Evolutionary conservation across 2,113 vertebrate species (phyloP), one percentile per base, ranked within the genome.

Genomic region (Hyla sarda): DNA sequence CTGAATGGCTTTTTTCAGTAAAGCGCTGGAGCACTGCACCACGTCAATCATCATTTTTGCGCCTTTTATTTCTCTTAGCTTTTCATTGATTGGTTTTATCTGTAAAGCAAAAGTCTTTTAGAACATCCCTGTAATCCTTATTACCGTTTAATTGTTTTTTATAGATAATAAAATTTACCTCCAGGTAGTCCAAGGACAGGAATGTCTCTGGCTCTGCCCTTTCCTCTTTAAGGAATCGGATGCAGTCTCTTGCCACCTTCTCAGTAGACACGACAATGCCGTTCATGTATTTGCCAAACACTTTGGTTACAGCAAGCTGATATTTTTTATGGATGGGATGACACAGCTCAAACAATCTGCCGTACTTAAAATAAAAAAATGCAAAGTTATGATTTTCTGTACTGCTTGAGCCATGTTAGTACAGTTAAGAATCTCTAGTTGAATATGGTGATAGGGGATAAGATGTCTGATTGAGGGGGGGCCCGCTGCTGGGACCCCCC

Each of bases 271-370:
- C 98, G n/a, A 99, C 93, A 3, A 99, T 95, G 78, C 97, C 96
- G 12, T 94, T 92, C 92, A 99, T 95, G 88, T 95, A 96, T 67
- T 62, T 94, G 82, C 97, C 96, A 76, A 99, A 97, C 16, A 98
- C 92, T 89, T 99, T 99, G 81, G 96, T 97, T 82, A 98, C 95
- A 14, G 97, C 97, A 86, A 99, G 93, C 88, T 97, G 97, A 88
- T 98, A 99, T 89, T 97, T 99, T 92, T 96, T 98, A 89, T 99
- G 97, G 84, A 98, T 96, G 72, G 98, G 98, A 87, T 96, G 96
- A 88, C 97, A 99, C 58, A 99, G 87, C 84, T 99, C 96, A 0
- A 95, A 92, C 1, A 99, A 91, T 78, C 96, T 96, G 85, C 98
- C 98, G 88, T 94, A 97, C 98, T 99, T 78, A 32, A 87, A 8